Evolutionary conservation across 2,888 invertebrate species (phyloP).

Genomic region (Andrena marginata): DNA sequence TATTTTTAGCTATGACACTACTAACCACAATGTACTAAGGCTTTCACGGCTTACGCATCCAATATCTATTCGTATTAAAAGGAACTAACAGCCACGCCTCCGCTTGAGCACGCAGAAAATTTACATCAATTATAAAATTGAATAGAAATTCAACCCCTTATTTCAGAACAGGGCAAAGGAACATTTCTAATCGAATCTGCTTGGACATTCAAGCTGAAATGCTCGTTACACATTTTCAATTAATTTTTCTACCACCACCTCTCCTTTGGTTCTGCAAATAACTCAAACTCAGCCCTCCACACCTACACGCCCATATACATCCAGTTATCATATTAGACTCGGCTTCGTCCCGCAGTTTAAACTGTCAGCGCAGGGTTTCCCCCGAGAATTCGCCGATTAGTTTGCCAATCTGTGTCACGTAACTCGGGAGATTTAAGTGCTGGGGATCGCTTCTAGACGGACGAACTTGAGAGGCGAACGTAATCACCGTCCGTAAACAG

Average conservation of each 20-base stretch:
- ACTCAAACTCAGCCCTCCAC: neutral
- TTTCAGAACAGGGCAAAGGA: no score
- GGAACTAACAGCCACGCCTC: neutral
- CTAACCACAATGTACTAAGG: conserved; percentile 29
- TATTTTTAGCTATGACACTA: conserved; percentile 52
- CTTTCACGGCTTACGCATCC: conserved; percentile 3
- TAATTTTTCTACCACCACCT: neutral
- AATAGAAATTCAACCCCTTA: no score
- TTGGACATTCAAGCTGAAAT: neutral
- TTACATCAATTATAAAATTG: no score
- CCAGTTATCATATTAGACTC: conserved; percentile 41
- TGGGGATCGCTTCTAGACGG: neutral
- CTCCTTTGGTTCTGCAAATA: neutral
- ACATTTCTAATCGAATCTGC: no score
- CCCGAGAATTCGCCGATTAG: conserved; percentile 57
- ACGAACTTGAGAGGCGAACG: neutral
- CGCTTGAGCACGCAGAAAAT: neutral
- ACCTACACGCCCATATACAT: neutral
- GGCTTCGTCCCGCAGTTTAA: conserved; percentile 50
- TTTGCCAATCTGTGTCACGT: conserved; percentile 42
- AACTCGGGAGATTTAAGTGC: neutral
- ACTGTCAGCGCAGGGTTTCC: conserved; percentile 54
- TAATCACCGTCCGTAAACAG: neutral
- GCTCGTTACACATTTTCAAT: neutral
- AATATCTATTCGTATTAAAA: neutral